A percentile compares a stretch with the other conserved stretches of the same genome.
Evolutionary conservation across 2,797 vertebrate genomes (phyloP).

Genomic region (Xerus rutilus): DNA sequence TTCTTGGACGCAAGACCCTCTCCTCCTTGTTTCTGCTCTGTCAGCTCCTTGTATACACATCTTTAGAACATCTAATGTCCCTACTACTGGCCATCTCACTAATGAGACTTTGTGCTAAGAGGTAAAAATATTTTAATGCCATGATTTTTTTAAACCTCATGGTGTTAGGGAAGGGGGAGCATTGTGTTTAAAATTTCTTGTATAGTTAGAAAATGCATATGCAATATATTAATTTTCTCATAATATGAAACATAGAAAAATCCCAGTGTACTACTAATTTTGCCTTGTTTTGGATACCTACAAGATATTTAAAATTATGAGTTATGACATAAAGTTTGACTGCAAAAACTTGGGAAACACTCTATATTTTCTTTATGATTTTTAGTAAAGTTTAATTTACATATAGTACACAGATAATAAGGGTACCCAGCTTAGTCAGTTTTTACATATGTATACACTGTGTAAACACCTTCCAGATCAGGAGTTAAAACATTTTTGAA

Average conservation of each 20-base stretch:
- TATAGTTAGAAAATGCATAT: conserved; percentile 11
- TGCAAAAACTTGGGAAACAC: background rate
- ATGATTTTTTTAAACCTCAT: background rate
- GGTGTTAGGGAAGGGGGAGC: background rate
- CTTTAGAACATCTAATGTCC: background rate
- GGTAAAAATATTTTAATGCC: conserved; percentile 17
- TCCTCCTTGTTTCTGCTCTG: background rate
- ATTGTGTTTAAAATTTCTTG: conserved; percentile 5
- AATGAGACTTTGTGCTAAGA: conserved; percentile 13
- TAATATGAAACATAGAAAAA: conserved; percentile 2
- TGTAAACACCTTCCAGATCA: background rate
- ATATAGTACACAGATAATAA: background rate
- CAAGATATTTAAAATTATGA: background rate
- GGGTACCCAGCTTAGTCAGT: background rate
- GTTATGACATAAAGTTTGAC: background rate
- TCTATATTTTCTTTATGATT: background rate
- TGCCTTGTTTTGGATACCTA: background rate
- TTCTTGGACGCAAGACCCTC: background rate
- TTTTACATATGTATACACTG: background rate
- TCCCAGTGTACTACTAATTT: background rate
- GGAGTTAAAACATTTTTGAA: background rate
- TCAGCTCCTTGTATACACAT: background rate
- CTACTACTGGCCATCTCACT: background rate
- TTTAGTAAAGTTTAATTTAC: conserved; percentile 16
- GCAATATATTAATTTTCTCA: background rate